Evolutionary conservation across 2,888 invertebrate genomes (phyloP), one percentile per base, ranked within the genome.

Genomic region (Hirtodrosophila confusa): DNA sequence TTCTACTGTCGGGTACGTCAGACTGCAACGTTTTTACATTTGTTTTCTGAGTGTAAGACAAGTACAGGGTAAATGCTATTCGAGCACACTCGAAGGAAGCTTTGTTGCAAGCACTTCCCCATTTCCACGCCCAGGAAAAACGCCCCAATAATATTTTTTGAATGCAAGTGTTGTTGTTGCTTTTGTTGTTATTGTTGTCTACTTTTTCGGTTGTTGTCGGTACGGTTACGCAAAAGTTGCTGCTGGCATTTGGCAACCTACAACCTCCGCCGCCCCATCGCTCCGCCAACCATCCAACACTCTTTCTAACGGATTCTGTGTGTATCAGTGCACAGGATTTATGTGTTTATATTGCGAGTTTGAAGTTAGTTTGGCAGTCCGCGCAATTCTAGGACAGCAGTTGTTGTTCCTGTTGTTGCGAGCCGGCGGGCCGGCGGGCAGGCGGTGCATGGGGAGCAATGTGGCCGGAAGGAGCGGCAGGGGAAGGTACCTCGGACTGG

Each of bases 351-450:
- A 74, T 88, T 85, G 69, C 64, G 69, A 85, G 86, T 86, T 88
- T 88, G 88, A 88, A 85, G 86, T 88, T 86, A 74, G 87, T 88
- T 88, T 86, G 83, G 88, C 83, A 87, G 80, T 69, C 62, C 78
- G 74, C 86, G 83, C 45, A 41, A 60, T 72, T 66, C 64, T 70
- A 57, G 57, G 69, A 39, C 70, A 67, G 37, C 64, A 65, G 50
- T 69, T 60, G 49, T 27, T 39, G 12, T 27, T 37, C 11, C 23
- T 51, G 24, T 33, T 48, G 37, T 40, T 45, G 27, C 31, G 44
- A 11, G 24, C 24, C 8, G 23, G 12, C 33, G 24, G 31, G 31
- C 31, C 3, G 6, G 1, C 27, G 27, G 27, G 3, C 27, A 29
- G 47, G 24, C 31, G 35, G 35, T 35, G n/a, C 39, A 48, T 49